Base-by-base conservation (phyloP, 2,797 vertebrate genomes). In the Oryzias sinensis region DNA sequence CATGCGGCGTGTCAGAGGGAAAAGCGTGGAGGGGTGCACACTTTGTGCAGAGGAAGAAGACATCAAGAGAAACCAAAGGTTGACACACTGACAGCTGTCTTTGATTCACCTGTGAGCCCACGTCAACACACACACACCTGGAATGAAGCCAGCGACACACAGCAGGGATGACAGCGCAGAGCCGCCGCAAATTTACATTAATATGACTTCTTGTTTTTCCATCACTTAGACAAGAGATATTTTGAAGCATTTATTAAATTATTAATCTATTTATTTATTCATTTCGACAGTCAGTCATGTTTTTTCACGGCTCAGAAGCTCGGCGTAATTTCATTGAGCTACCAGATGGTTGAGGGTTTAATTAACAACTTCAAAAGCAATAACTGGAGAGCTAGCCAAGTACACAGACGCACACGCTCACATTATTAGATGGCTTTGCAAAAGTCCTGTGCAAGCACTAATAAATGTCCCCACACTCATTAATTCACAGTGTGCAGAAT, bases 331-430 rank as follows among this genome's bases (percentile, higher is more conserved):
- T 83, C 77, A 85, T 86, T 85, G 82, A 88, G 82, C 75, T 74
- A 85, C 80, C 89, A 91, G 87, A 90, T 88, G 88, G 86, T 80
- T 85, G 80, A 84, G 83, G 80, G 80, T 89, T 90, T 91, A 90
- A 90, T 89, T 84, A 89, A 84, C 76, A 85, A 87, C 86, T 88
- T 90, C 85, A 91, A 87, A 88, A 83, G 84, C 81, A 85, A 83
- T 87, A 83, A 82, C 80, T 80, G 79, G 77, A 79, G 83, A 82
- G 75, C 77, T 42, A 79, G 85, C 80, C 83, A 85, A 79, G 81
- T 3, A 64, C 68, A 70, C 54, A 74, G 4, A 51, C 51, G 50
- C 17, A 29, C 49, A 63, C 46, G 54, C 50, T 53, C 17, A 37
- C 50, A 49, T 43, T 70, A 68, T 60, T 62, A 71, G 68, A 64